These are phyloP conservation scores for Amyelois transitella DNA, from an alignment of 1,140 invertebrate species.

Conservation along the genomic window DNA sequence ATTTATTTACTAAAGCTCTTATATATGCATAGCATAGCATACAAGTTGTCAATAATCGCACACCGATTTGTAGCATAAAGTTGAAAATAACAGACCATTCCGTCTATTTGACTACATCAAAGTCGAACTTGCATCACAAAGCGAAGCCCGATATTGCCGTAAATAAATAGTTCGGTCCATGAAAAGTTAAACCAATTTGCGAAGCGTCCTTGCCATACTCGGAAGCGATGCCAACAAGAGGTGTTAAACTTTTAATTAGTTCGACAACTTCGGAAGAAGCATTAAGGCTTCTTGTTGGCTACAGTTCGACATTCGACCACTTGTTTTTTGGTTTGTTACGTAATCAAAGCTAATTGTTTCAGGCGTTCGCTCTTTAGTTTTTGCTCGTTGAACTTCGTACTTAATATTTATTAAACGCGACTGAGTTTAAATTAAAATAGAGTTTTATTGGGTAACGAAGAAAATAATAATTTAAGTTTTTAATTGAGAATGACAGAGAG, in stretches of 20 bases:
- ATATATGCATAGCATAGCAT: no score
- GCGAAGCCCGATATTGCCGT: constrained; percentile 2
- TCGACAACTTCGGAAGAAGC: constrained; percentile 43
- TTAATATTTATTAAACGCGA: no score
- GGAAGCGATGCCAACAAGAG: constrained; percentile 30
- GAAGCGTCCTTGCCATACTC: constrained; percentile 20
- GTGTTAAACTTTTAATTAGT: constrained; percentile 60
- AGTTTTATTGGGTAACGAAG: no score
- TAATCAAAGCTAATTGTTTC: neutral
- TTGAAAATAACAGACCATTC: no score
- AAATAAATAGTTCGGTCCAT: constrained; percentile 25
- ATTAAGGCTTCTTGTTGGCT: constrained; percentile 30
- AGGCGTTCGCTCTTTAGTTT: neutral
- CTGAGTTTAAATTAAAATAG: no score
- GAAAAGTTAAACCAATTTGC: constrained; percentile 41
- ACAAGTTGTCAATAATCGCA: no score
- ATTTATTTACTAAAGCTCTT: no score
- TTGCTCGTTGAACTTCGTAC: neutral
- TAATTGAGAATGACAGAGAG: no score
- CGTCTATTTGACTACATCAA: no score
- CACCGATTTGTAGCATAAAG: no score
- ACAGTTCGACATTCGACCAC: constrained; percentile 15
- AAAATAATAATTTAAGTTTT: no score
- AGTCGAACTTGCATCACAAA: no score
- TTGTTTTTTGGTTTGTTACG: constrained; percentile 20